Percentiles rank a stretch among this genome's conserved stretches.
Conservation (phyloP, 2,113 vertebrate species). For the Rhagologus leucostigma region DNA sequence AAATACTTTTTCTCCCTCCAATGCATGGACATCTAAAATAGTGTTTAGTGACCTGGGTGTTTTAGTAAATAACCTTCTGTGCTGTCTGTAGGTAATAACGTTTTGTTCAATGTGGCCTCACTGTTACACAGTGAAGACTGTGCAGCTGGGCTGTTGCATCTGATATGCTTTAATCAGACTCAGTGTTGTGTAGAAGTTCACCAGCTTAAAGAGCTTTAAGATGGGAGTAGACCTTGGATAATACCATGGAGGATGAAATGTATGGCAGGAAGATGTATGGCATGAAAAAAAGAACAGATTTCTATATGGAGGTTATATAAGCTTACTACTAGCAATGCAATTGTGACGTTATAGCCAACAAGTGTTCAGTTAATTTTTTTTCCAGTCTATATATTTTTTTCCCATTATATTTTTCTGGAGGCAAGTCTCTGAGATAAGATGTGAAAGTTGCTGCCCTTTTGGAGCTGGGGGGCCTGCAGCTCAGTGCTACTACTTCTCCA, state of each 20-base stretch:
- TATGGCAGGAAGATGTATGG: background rate
- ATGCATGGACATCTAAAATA: background rate
- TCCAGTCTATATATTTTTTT: background rate
- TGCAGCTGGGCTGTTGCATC: background rate
- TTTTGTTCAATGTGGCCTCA: background rate
- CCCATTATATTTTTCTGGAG: background rate
- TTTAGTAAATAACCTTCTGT: background rate
- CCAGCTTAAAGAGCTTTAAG: background rate
- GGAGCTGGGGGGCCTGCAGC: background rate
- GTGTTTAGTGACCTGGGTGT: background rate
- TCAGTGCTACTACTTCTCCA: background rate
- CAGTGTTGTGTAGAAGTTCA: background rate
- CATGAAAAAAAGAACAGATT: background rate
- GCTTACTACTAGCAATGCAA: background rate
- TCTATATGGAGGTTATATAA: background rate
- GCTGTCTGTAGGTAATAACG: background rate
- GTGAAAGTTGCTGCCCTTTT: background rate
- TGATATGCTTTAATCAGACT: background rate
- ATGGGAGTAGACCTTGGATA: background rate
- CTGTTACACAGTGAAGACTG: background rate
- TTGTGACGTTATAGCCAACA: background rate
- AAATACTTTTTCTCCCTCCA: background rate
- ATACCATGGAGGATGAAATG: background rate
- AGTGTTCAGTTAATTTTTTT: background rate
- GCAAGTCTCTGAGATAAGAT: background rate